Evolutionary conservation across 2,888 invertebrate genomes (phyloP), one percentile per base, ranked within the genome.

Genomic region (Acrocera orbiculus): DNA sequence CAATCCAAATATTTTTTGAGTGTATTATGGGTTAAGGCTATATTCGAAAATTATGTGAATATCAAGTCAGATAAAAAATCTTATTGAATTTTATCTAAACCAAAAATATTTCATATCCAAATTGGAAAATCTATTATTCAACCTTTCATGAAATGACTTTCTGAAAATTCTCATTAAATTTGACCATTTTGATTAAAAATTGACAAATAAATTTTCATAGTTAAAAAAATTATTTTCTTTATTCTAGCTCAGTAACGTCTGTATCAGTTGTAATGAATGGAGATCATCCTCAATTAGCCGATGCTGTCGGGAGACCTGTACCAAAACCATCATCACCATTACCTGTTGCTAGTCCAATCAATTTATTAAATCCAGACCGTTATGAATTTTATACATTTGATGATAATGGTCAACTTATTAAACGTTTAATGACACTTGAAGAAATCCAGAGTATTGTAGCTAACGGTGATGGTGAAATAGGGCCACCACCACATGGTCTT

Each of bases 331-430:
- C 66, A 40, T 58, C 58, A 27, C 71, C 69, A 27, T 62, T 72
- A 5, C 69, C 74, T 40, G 67, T 77, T 3, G 76, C 76, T n/a
- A 83, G 82, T 40, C 85, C 85, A 1, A 80, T 79, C 1, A 73
- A 76, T 46, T 63, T 86, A 2, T 59, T 85, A 5, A 76, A 77
- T 42, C 86, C 85, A 2, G 85, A 85, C 51, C 67, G 77, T 50
- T 85, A 85, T 54, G 83, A 85, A 51, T 86, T 85, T 55, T 85
- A 82, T 52, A 83, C 85, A 0, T 81, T 85, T 48, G 79, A 85
- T 48, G 80, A 82, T 48, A 73, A 75, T 35, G 85, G 85, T 10
- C 80, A 85, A 48, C 64, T 85, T 15, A 74, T 85, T 1, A 82
- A 81, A 49, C 67, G 79, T 38, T 64, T 83, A 20, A 86, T 86